These are phyloP conservation scores for Parazoanthus darwini DNA, from an alignment of 92 coral and sea anemone species.

Conservation along the genomic window DNA sequence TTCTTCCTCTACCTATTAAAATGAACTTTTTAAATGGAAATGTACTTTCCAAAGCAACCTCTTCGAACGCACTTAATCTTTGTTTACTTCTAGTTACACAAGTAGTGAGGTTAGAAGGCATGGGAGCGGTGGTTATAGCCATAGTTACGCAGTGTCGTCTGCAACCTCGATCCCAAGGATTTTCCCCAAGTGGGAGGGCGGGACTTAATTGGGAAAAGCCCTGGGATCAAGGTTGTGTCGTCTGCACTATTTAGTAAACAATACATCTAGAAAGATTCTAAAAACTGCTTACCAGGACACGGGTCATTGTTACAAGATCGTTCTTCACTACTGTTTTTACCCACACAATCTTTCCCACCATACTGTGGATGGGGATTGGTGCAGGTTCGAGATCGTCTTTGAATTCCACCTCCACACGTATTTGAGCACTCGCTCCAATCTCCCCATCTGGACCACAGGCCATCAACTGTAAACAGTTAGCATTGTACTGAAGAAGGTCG, in stretches of 20 bases:
- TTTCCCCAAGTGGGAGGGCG: too few species aligned
- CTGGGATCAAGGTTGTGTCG: neutral
- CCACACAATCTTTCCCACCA: conserved; percentile 45
- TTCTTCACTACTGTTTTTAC: neutral
- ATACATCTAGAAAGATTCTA: neutral
- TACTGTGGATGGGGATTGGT: conserved; percentile 37
- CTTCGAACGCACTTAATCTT: too few species aligned
- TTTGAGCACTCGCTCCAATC: conserved; percentile 34
- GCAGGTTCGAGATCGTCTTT: conserved; percentile 37
- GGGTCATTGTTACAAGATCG: conserved; percentile 45
- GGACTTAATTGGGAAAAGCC: too few species aligned
- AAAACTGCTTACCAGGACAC: conserved; percentile 33
- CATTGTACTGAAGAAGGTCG: too few species aligned
- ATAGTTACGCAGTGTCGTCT: neutral
- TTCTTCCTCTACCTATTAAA: too few species aligned
- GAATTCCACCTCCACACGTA: conserved; percentile 44
- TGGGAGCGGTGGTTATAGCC: neutral
- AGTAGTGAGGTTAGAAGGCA: too few species aligned
- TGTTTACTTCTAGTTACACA: too few species aligned
- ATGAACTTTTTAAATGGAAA: too few species aligned
- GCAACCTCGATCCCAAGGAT: neutral
- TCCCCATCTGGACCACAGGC: conserved; percentile 37
- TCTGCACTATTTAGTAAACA: neutral
- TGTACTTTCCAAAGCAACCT: too few species aligned
- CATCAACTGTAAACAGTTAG: conserved; percentile 16